Evolutionary conservation across 2,113 vertebrate species (phyloP), one percentile per base, ranked within the genome.

Genomic region (Nycticebus coucang): DNA sequence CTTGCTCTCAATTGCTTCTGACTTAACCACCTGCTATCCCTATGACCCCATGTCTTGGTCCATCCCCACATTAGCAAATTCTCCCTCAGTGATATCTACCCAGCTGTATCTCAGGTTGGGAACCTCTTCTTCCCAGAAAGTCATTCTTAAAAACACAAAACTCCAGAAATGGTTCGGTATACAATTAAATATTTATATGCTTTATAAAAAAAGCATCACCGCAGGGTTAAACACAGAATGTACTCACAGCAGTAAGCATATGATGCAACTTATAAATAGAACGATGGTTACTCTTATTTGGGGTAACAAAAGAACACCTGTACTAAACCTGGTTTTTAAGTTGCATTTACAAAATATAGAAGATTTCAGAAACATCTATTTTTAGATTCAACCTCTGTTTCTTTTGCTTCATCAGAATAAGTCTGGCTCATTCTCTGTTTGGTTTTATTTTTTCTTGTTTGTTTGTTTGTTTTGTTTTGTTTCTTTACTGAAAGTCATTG

Each of bases 111-210:
- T 93, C 68, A 92, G 55, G 30, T 37, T 87, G 75, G 95, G 24
- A 84, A 55, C 13, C 5, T 22, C 18, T 75, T 96, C 28, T 91
- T 78, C 57, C 26, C 4, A 53, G 75, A 87, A 79, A n/a, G 14
- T 59, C 33, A 84, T 57, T 89, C 37, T 87, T 72, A 57, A 0
- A 87, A 93, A 21, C 28, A 64, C 35, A 88, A 22, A 84, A 89
- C 59, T 78, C 28, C 4, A 77, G 3, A 80, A 21, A 45, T 68
- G 2, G 21, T 33, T 93, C 37, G 69, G 10, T 10, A 59, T 3
- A 12, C 50, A 84, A 37, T 37, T 72, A 96, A 94, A 90, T 64
- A 97, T 28, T 89, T 50, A 91, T 59, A 30, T 79, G 30, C 28
- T 89, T 89, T 84, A 64, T 12, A 37, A n/a, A 86, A 26, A 81